These are phyloP conservation scores for Poeciliopsis paucimaculata DNA, from an alignment of 2,797 vertebrate genomes.

Conservation along the genomic window DNA sequence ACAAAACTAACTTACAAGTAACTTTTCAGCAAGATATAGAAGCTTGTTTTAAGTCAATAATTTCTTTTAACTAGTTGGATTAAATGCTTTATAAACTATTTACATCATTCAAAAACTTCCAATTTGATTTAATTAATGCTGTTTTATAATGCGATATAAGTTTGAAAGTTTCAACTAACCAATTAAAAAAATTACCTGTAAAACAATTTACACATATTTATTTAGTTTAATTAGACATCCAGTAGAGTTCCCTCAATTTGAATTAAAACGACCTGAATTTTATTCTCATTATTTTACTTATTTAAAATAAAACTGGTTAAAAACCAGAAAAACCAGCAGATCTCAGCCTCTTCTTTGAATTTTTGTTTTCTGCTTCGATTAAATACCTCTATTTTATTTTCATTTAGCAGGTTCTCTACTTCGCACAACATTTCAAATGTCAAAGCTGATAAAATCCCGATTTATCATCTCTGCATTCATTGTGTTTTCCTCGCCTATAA, in stretches of 20 bases:
- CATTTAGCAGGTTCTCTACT: background rate
- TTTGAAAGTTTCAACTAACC: background rate
- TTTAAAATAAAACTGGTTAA: background rate
- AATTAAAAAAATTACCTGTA: background rate
- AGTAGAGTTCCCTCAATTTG: background rate
- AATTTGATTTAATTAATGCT: background rate
- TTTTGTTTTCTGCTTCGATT: background rate
- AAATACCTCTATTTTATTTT: background rate
- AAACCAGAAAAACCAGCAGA: background rate
- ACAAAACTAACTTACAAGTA: no score
- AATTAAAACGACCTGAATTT: background rate
- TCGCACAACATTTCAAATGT: background rate
- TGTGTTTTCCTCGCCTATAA: background rate
- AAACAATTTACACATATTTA: background rate
- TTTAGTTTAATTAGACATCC: background rate
- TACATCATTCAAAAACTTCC: background rate
- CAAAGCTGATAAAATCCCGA: background rate
- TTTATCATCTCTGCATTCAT: background rate
- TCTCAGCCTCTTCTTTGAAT: background rate
- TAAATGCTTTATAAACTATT: background rate
- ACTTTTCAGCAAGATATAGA: no score
- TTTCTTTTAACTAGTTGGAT: background rate
- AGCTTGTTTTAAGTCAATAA: no score
- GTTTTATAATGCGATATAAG: background rate
- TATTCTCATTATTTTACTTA: background rate